Percentiles rank a stretch among this genome's conserved stretches.
phyloP scores from a whole-genome alignment of 2,113 vertebrate genomes.

The Podarcis cretensis region DNA sequence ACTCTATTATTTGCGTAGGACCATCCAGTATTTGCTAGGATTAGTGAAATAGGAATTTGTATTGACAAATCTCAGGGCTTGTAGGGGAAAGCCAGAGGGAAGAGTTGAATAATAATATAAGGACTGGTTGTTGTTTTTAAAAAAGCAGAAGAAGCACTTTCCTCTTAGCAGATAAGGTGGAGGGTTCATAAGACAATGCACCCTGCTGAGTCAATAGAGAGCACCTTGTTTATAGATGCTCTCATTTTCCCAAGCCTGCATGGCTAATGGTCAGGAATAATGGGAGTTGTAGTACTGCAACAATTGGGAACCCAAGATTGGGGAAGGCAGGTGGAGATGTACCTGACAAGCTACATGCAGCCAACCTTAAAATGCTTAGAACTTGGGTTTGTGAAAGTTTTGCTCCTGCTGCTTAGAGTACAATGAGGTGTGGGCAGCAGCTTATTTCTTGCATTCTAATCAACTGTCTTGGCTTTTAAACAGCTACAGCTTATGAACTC shows the following conservation, averaged over 20 bases:
- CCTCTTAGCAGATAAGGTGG: no score
- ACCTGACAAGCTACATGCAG: neutral
- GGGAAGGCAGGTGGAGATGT: neutral
- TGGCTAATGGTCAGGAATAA: no score
- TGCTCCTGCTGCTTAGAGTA: neutral
- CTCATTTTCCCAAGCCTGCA: no score
- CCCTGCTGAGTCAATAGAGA: no score
- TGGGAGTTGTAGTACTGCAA: no score
- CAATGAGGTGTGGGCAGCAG: neutral
- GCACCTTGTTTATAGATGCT: no score
- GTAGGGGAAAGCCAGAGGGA: neutral
- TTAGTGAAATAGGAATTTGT: neutral
- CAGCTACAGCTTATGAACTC: constrained; percentile 96
- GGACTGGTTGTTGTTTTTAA: neutral
- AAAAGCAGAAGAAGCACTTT: no score
- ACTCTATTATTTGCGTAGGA: neutral
- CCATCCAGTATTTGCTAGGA: neutral
- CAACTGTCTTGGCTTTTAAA: constrained; percentile 31
- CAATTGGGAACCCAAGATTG: neutral
- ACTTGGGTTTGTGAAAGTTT: neutral
- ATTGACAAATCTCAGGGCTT: neutral
- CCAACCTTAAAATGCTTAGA: neutral
- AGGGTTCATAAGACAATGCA: no score
- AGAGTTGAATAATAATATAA: no score
- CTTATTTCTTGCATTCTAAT: neutral